A percentile compares a stretch with the other conserved stretches of the same genome.
phyloP scores from a whole-genome alignment of 2,113 vertebrate species.

The Clarias macrocephalus region DNA sequence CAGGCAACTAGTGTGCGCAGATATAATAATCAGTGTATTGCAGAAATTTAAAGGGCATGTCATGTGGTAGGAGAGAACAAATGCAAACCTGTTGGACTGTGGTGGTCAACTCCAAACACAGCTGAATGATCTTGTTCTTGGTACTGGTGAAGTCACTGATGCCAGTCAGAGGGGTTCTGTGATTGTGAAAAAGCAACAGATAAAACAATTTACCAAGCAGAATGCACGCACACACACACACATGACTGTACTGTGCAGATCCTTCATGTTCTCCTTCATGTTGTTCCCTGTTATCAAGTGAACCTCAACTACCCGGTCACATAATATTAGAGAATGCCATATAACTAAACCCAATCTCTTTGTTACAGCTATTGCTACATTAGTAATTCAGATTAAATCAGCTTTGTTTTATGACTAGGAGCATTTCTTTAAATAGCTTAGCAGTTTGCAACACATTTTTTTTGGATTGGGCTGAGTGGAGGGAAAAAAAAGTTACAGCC shows the following conservation, averaged over 20 bases:
- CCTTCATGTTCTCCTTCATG: constrained; percentile 7
- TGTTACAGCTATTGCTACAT: not conserved
- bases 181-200: constrained; percentile 10
- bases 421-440: not conserved
- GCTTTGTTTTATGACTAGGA: not conserved
- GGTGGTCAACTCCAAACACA: constrained; percentile 95
- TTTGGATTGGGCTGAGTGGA: not conserved
- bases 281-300: constrained; percentile 6
- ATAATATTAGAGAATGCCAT: not conserved
- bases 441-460: not conserved
- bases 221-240: not conserved
- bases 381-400: not conserved
- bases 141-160: constrained; percentile 93
- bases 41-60: not conserved
- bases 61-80: not conserved
- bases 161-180: constrained; percentile 91
- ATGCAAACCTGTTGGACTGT: constrained; percentile 93
- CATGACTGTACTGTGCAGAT: constrained; percentile 7
- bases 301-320: not conserved
- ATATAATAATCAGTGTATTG: not conserved
- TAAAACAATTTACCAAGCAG: not conserved
- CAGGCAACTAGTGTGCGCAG: not conserved
- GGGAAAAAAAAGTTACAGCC: not conserved
- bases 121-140: constrained; percentile 98
- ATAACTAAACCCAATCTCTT: constrained; percentile 11